Conservation (phyloP, 1,140 invertebrate genomes). For the Drosophila kepulauana region DNA sequence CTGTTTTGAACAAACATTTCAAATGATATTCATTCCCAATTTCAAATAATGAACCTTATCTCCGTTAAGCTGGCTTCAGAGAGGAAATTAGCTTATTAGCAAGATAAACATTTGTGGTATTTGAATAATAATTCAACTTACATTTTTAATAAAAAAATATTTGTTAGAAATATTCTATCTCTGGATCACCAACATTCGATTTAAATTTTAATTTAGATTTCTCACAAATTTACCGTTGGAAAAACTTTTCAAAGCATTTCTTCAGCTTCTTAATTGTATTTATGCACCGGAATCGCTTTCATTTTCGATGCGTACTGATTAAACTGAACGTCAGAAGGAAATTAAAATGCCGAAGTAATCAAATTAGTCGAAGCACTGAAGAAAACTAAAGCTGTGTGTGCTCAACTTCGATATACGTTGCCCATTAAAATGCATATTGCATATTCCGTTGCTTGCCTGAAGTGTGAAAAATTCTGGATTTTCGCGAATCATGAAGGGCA, state of each 20-base stretch:
- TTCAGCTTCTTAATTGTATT: slow-evolving; percentile 35
- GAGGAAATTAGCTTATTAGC: slow-evolving; percentile 58
- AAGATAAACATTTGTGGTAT: slow-evolving; percentile 32
- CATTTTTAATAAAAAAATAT: slow-evolving; percentile 55
- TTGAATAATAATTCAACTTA: slow-evolving; percentile 42
- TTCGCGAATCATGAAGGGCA: too few species aligned
- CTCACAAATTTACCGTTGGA: not conserved
- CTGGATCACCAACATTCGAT: slow-evolving; percentile 13
- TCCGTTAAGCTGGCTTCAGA: too few species aligned
- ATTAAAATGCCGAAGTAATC: slow-evolving; percentile 38
- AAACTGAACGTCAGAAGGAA: slow-evolving; percentile 39
- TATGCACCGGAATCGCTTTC: slow-evolving; percentile 38
- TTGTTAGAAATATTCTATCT: too few species aligned
- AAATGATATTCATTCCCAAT: too few species aligned
- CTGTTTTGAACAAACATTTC: too few species aligned
- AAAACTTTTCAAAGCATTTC: not conserved
- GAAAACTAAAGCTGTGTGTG: too few species aligned
- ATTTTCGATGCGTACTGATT: slow-evolving; percentile 49
- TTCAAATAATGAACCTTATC: too few species aligned
- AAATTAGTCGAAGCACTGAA: slow-evolving; percentile 2
- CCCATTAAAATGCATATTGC: too few species aligned
- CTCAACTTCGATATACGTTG: too few species aligned
- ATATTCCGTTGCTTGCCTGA: too few species aligned
- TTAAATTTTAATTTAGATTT: slow-evolving; percentile 25
- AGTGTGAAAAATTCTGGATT: too few species aligned